phyloP scores from a whole-genome alignment of 23 tunicate species.

The Ciona savignyi region DNA sequence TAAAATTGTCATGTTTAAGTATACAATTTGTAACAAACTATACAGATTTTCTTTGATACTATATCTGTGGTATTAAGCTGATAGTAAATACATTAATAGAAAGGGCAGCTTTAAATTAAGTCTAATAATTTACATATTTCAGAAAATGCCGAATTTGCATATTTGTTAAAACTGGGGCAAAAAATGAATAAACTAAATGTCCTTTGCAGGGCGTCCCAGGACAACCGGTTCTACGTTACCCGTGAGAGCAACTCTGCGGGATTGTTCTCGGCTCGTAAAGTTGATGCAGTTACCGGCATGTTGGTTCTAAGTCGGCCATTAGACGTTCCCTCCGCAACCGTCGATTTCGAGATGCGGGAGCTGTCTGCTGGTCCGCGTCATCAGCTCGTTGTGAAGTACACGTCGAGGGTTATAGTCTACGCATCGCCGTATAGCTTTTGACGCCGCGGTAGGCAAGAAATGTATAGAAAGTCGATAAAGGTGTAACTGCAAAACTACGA shows the following conservation, averaged over 20 bases:
- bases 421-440: slow-evolving; percentile 17
- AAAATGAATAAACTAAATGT: too few species aligned
- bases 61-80: too few species aligned
- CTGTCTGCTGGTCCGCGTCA: not conserved
- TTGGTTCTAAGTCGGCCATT: slow-evolving; percentile 22
- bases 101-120: too few species aligned
- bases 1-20: too few species aligned
- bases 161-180: too few species aligned
- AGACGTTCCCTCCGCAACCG: slow-evolving; percentile 4
- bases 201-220: slow-evolving; percentile 3
- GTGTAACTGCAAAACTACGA: too few species aligned
- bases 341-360: slow-evolving; percentile 36
- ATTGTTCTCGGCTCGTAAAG: slow-evolving; percentile 9
- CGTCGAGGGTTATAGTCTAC: slow-evolving; percentile 14
- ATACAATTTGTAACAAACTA: too few species aligned
- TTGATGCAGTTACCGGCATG: slow-evolving; percentile 6
- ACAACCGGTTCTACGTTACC: not conserved
- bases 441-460: too few species aligned
- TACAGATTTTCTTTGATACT: too few species aligned
- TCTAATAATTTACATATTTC: too few species aligned
- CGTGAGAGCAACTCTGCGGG: not conserved
- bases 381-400: not conserved
- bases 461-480: too few species aligned
- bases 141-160: slow-evolving; percentile 11
- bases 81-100: too few species aligned